Base-by-base conservation (phyloP, 2,113 vertebrate genomes). In the Anhinga rufa region DNA sequence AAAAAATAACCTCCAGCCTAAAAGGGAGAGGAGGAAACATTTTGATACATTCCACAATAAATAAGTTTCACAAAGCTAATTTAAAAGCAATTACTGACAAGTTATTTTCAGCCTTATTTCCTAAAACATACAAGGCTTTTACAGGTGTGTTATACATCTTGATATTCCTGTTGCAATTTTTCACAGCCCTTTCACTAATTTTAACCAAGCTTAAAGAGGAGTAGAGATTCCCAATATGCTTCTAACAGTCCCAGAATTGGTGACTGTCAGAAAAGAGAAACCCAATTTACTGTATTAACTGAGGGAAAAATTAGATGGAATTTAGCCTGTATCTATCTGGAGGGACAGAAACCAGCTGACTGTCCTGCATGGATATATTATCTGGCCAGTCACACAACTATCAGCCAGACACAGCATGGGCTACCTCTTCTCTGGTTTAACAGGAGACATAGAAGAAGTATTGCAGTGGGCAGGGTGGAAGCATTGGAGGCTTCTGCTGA, bases 11-110 rank as follows among this genome's bases (percentile, higher is more conserved):
- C 12, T 90, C 28, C 22, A 61, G 28, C 36, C 72, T 83, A 38
- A 92, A 91, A 62, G 32, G 19, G 18, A 92, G 57, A 96, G 70
- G 62, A 16, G 24, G 38, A 87, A 90, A 85, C 26, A 71, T 83
- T 90, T 29, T 29, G n/a, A 92, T 91, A 92, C 62, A 89, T 95
- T 96, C 92, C 69, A 82, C 68, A 88, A 49, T 48, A 66, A 92
- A 6, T 55, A 76, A 58, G 46, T 52, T 92, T 86, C 76, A 76
- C 24, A 84, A 58, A 86, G 76, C 8, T 82, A 21, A 75, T 95
- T 88, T 81, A 61, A 95, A 87, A 97, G 69, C 70, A 76, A 42
- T 80, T 65, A 79, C 40, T 70, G 69, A 42, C 26, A 82, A 72
- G 38, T 25, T 28, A 82, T 91, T 91, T 87, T 42, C 84, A 79